These are phyloP conservation scores for Pegoplata infirma DNA, from an alignment of 2,888 invertebrate species.

Conservation along the genomic window DNA sequence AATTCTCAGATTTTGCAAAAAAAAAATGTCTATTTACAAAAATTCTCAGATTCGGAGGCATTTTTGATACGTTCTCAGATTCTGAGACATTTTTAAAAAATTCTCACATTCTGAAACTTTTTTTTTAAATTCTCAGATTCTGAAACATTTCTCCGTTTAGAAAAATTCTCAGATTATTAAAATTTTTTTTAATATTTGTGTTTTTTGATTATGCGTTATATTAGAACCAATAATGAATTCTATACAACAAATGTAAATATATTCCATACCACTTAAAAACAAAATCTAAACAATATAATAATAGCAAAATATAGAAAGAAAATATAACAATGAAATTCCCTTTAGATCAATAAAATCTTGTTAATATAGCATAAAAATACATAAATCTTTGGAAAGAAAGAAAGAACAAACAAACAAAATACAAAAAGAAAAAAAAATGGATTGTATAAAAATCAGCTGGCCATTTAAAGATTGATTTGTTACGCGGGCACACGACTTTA, in stretches of 20 bases:
- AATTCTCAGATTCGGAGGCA: too few relatives aligned
- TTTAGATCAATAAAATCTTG: slow-evolving; percentile 59
- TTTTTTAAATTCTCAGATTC: too few relatives aligned
- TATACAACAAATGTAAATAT: slow-evolving; percentile 11
- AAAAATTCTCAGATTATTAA: too few relatives aligned
- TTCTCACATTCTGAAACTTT: too few relatives aligned
- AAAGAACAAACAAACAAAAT: slow-evolving; percentile 8
- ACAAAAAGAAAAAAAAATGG: slow-evolving; percentile 2
- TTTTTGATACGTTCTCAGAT: too few relatives aligned
- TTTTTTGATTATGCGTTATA: slow-evolving; percentile 20
- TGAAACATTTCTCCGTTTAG: too few relatives aligned
- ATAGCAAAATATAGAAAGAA: not conserved
- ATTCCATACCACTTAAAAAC: slow-evolving; percentile 9
- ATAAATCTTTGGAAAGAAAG: slow-evolving; percentile 53
- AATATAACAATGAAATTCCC: slow-evolving; percentile 51
- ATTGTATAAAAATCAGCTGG: slow-evolving; percentile 51
- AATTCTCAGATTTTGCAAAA: too few relatives aligned
- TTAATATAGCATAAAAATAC: slow-evolving; percentile 53
- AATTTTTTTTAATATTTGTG: not conserved
- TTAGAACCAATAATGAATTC: not conserved
- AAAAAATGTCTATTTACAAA: too few relatives aligned
- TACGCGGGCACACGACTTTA: slow-evolving; percentile 58
- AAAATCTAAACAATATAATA: slow-evolving; percentile 7
- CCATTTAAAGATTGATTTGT: slow-evolving; percentile 61
- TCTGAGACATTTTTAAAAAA: too few relatives aligned